Evolutionary conservation across 2,888 invertebrate genomes (phyloP), one percentile per base, ranked within the genome.

Genomic region (Crepidodera aurea): DNA sequence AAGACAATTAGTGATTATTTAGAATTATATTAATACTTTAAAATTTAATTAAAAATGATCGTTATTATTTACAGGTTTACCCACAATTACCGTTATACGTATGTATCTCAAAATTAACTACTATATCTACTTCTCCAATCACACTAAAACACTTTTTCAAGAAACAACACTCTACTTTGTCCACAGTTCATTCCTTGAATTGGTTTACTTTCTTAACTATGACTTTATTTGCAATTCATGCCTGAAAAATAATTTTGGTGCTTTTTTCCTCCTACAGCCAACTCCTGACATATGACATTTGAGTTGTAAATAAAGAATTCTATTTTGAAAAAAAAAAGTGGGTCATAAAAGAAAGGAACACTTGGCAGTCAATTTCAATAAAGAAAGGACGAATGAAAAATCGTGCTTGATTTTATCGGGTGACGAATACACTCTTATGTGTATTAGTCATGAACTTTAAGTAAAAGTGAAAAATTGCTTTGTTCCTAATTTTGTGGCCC

Each of bases 41-140:
- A 13, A 15, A 10, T 13, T 18, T 4, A 16, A 3, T 42, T 13
- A 29, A 12, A 51, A 12, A 51, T 10, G 6, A 19, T 25, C 22
- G 1, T 37, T 56, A 27, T 54, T 60, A 16, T 60, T 60, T 54
- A 29, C 60, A 60, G 60, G 40, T 60, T 51, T 60, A 51, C 60
- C 60, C 12, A 16, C 44, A 10, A 54, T 60, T 13, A 51, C 29
- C 8, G 40, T 60, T 34, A 44, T 51, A 37, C 53, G 60, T 60
- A 60, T 51, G 60, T 60, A 60, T 60, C 25, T 13, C 2, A 29
- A 50, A 29, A 29, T 40, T 40, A 40, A 29, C 29, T 40, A 29
- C 15, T 16, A 15, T 16, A 10, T 19, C 15, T 22, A 22, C 22
- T 22, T 34, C 34, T 13, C 13, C 3, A 34, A 34, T 12, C 3